Base-by-base conservation (phyloP, 2,113 vertebrate species). In the Macrotus californicus region DNA sequence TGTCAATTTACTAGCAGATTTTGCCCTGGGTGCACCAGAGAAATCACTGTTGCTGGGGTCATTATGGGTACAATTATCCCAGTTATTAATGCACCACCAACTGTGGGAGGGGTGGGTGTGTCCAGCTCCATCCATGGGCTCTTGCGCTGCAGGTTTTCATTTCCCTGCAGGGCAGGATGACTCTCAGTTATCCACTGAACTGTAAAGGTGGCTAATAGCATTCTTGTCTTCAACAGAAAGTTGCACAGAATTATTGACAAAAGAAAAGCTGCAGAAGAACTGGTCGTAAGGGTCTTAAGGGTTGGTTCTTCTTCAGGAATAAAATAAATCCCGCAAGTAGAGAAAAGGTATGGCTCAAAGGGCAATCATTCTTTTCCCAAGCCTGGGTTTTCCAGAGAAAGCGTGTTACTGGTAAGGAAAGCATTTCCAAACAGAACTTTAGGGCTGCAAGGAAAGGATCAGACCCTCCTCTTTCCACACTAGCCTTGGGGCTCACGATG, bases 41-140 rank as follows among this genome's bases (percentile, higher is more conserved):
- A 94, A 97, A 92, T 90, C 21, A 66, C 66, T 80, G 31, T 69
- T 94, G 87, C 93, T 91, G 39, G 50, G 84, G 80, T 76, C n/a
- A 59, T 96, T 80, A 66, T 13, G 50, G 79, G 69, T 50, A 18
- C 82, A 80, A 91, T 95, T 95, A 93, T 76, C 89, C 48, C 34
- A 50, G 88, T 86, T 94, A 91, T 84, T 97, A 96, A 92, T 70
- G 64, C 7, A 43, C 34, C 85, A 89, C 72, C 66, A 41, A 83
- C 67, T 39, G 52, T 69, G 48, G 80, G 75, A 66, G 83, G 14
- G 31, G 5, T 73, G 73, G 93, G 52, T 0, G 4, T 82, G 76
- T n/a, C 82, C 69, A 36, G 69, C 61, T 67, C 76, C 52, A 73
- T 72, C 52, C 36, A 41, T 0, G 5, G 85, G 19, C 41, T 87